Base-by-base conservation (phyloP, 2,888 invertebrate species). In the Temnothorax rugatulus region DNA sequence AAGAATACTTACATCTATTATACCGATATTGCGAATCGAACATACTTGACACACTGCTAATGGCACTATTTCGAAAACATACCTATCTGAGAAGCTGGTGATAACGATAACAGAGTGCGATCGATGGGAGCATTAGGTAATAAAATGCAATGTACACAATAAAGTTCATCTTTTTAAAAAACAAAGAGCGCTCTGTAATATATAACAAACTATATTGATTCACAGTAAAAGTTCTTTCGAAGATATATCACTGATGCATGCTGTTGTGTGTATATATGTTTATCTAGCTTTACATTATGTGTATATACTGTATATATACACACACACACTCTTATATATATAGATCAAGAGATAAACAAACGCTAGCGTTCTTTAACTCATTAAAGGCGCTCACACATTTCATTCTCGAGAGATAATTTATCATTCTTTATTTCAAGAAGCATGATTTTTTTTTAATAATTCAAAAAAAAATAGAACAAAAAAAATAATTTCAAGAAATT, bases 161-260 rank as follows among this genome's bases (percentile, higher is more conserved):
- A 29, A 68, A 79, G 25, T 47, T 61, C 38, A 25, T 81, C 18
- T 47, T 66, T 41, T 81, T 59, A 79, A 15, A 79, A 79, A 81
- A 34, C 25, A 18, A 81, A 59, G 13, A 25, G 47, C 57, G 21
- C 38, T 71, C 38, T 81, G n/a, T 79, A 69, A 79, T 79, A 34
- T 81, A 38, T 81, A 81, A 71, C 47, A 71, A 79, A 79, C 47
- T 79, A 69, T 79, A 69, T 71, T 71, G 79, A 71, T 79, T 9
- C 47, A 47, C 13, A 79, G 59, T 69, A 79, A 61, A 69, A 59
- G 59, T 59, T 79, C 18, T 47, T 52, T 69, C 59, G 13, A 38
- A 71, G 47, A 69, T 79, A 54, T 68, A 68, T 77, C 57, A 44
- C 47, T 69, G 79, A 18, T 71, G 34, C 25, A 59, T 69, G 47